Evolutionary conservation across 1,140 invertebrate species (phyloP).

Genomic region (Kradibia gibbosae): DNA sequence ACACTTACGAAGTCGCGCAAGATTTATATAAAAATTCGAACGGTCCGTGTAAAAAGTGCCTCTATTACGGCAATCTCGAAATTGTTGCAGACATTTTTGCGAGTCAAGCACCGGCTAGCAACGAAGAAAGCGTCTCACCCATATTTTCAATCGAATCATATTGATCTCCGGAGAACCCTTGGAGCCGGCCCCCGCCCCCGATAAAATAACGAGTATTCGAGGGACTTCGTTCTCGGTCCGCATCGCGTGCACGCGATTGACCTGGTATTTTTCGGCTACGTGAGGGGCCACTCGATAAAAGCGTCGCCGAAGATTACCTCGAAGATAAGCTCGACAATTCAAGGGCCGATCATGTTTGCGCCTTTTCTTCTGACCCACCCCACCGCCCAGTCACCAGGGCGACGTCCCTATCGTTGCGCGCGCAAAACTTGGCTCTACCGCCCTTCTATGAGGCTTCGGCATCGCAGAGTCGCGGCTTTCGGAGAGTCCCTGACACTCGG

Average conservation of each 20-base stretch:
- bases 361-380: not conserved
- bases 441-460: not conserved
- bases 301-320: not conserved
- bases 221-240: not conserved
- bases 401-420: too few species aligned
- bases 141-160: not conserved
- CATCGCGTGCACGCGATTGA: conserved; percentile 12
- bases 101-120: not conserved
- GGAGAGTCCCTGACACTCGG: not conserved
- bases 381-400: not conserved
- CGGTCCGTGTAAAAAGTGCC: too few species aligned
- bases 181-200: not conserved
- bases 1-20: too few species aligned
- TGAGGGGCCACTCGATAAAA: conserved; percentile 32
- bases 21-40: too few species aligned
- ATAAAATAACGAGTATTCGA: conserved; percentile 22
- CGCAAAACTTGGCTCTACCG: not conserved
- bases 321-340: conserved; percentile 39
- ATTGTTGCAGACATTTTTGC: too few species aligned
- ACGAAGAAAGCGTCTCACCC: not conserved
- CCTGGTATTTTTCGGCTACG: conserved; percentile 42
- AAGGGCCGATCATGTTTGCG: conserved; percentile 29
- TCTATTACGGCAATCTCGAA: too few species aligned
- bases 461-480: not conserved
- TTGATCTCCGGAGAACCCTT: not conserved